These are phyloP conservation scores for Ailuropoda melanoleuca DNA, from an alignment of 2,113 vertebrate species.

Conservation along the genomic window DNA sequence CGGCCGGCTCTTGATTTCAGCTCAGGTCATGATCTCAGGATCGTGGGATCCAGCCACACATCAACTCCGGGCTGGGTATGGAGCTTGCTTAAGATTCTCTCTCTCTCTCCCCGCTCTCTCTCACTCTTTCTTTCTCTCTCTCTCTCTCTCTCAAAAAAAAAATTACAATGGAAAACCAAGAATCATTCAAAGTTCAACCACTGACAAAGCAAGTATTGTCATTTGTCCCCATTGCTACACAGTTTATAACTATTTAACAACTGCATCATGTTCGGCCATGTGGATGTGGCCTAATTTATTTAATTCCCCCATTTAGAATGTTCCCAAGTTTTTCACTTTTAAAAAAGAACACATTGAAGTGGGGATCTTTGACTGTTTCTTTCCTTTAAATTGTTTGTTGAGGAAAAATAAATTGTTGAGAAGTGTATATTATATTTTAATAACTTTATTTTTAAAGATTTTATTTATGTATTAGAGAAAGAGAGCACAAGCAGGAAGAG, in stretches of 20 bases:
- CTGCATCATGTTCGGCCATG: background rate
- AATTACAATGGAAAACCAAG: background rate
- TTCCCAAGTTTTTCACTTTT: background rate
- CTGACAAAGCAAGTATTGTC: conserved; percentile 10
- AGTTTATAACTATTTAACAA: background rate
- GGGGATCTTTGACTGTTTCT: background rate
- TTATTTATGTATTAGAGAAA: too few relatives aligned
- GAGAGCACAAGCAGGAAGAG: too few relatives aligned
- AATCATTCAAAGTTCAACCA: background rate
- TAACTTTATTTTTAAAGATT: background rate
- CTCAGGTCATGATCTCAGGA: background rate
- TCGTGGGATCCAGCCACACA: background rate
- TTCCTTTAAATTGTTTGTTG: background rate
- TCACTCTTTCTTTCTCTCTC: background rate
- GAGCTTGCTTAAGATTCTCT: background rate
- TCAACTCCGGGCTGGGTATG: background rate
- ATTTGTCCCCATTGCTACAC: background rate
- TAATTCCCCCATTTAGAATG: background rate
- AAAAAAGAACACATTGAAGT: background rate
- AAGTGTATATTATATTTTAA: background rate
- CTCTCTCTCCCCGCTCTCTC: background rate
- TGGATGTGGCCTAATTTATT: background rate
- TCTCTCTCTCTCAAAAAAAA: background rate
- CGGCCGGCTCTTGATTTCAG: background rate
- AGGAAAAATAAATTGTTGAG: background rate